A percentile compares a stretch with the other conserved stretches of the same genome.
Evolutionary conservation across 2,888 invertebrate species (phyloP).

Genomic region (Phengaris arion): DNA sequence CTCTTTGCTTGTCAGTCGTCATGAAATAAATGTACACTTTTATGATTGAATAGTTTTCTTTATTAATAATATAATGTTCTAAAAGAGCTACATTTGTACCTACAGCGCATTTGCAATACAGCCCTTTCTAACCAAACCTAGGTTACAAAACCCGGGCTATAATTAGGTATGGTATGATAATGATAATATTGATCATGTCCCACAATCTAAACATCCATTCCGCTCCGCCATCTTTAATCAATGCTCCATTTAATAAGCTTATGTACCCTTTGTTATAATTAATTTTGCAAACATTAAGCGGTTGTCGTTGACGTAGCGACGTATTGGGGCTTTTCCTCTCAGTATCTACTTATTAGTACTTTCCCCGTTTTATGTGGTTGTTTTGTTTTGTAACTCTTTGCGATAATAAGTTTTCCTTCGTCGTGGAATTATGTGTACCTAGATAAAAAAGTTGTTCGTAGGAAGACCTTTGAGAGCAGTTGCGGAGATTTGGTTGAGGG

Average conservation of each 20-base stretch:
- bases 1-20: too few species aligned
- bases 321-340: slow-evolving; percentile 10
- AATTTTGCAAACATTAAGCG: slow-evolving; percentile 13
- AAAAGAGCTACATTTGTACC: too few species aligned
- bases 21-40: too few species aligned
- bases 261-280: slow-evolving; percentile 23
- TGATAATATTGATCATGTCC: neutral
- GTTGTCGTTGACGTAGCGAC: neutral
- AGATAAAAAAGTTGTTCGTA: neutral
- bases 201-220: slow-evolving; percentile 2
- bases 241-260: slow-evolving; percentile 13
- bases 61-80: too few species aligned
- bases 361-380: slow-evolving; percentile 19
- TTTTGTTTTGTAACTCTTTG: slow-evolving; percentile 17
- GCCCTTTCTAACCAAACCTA: too few species aligned
- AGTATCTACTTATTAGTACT: slow-evolving; percentile 1
- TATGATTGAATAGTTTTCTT: too few species aligned
- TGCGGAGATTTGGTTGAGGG: too few species aligned
- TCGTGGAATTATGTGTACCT: neutral
- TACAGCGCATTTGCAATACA: too few species aligned
- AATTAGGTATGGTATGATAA: neutral
- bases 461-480: neutral
- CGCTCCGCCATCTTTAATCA: slow-evolving; percentile 14
- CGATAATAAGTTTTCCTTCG: slow-evolving; percentile 2
- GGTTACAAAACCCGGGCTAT: too few species aligned